A percentile compares a stretch with the other conserved stretches of the same genome.
Conservation (phyloP, 2,113 vertebrate species). For the Tychaedon coryphoeus region DNA sequence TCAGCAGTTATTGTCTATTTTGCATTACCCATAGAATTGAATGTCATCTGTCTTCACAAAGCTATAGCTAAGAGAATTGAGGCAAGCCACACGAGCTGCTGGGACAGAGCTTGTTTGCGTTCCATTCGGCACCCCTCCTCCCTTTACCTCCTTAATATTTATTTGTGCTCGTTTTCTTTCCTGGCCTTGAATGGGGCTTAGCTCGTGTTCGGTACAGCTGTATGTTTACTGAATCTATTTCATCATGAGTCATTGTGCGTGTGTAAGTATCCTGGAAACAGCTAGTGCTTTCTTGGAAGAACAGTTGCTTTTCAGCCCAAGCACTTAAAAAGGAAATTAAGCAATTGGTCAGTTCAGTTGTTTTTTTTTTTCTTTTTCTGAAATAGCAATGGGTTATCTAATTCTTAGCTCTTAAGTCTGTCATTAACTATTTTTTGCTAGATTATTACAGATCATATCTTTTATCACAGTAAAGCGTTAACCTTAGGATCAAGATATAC, state of each 20-base stretch:
- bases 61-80: slow-evolving; percentile 81
- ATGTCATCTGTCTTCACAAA: slow-evolving; percentile 89
- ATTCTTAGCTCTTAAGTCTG: slow-evolving; percentile 74
- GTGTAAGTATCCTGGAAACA: slow-evolving; percentile 90
- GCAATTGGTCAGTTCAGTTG: slow-evolving; percentile 76
- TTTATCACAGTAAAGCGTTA: slow-evolving; percentile 64
- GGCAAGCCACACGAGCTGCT: slow-evolving; percentile 77
- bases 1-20: slow-evolving; percentile 91
- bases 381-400: slow-evolving; percentile 73
- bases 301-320: slow-evolving; percentile 83
- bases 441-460: slow-evolving; percentile 71
- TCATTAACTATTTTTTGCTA: slow-evolving; percentile 76
- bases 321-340: slow-evolving; percentile 86
- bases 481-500: slow-evolving; percentile 65
- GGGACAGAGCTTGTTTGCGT: slow-evolving; percentile 78
- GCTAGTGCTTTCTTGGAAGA: slow-evolving; percentile 86
- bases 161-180: slow-evolving; percentile 90
- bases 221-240: slow-evolving; percentile 89
- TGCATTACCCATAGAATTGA: slow-evolving; percentile 86
- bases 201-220: slow-evolving; percentile 86
- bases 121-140: slow-evolving; percentile 66
- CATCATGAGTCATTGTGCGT: slow-evolving; percentile 87
- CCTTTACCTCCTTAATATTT: slow-evolving; percentile 87
- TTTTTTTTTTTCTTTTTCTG: slow-evolving; percentile 52
- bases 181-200: slow-evolving; percentile 88